Evolutionary conservation across 1,140 invertebrate genomes (phyloP).

Genomic region (Zaprionus tsacasi): DNA sequence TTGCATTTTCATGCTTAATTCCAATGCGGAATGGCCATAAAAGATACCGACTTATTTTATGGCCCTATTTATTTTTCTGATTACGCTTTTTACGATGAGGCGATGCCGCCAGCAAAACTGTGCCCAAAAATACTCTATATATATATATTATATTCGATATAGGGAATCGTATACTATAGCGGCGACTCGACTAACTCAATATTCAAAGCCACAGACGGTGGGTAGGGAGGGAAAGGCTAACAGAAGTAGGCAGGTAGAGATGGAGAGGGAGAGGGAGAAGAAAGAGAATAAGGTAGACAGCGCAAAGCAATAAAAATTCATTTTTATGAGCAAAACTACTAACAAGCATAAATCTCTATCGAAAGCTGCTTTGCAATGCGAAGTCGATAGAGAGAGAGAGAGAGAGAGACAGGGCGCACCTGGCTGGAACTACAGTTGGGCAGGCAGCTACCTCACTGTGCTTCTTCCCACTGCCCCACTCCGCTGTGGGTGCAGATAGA

Average conservation of each 20-base stretch:
- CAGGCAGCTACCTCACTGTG: constrained; percentile 1
- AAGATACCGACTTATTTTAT: constrained; percentile 83
- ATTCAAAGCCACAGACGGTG: constrained; percentile 64
- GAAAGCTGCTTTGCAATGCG: constrained; percentile 81
- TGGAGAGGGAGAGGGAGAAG: background rate
- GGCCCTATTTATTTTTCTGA: constrained; percentile 81
- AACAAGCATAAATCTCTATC: constrained; percentile 83
- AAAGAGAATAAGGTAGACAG: constrained; percentile 2
- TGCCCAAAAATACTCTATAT: constrained; percentile 34
- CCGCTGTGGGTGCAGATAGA: constrained; percentile 48
- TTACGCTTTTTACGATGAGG: constrained; percentile 82
- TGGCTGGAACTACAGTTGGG: constrained; percentile 1
- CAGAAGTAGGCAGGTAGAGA: constrained; percentile 42
- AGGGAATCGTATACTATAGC: background rate
- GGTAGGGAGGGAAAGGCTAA: background rate
- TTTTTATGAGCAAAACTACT: constrained; percentile 83
- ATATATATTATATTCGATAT: background rate
- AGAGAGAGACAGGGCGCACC: constrained; percentile 6
- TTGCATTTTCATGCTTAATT: constrained; percentile 71
- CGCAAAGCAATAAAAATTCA: constrained; percentile 80
- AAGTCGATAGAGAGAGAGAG: constrained; percentile 18
- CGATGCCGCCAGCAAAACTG: constrained; percentile 52
- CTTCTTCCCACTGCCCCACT: constrained; percentile 7
- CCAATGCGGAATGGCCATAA: constrained; percentile 69
- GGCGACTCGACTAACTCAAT: constrained; percentile 69